Evolutionary conservation across 1,140 invertebrate genomes (phyloP).

Genomic region (Hyles euphorbiae): DNA sequence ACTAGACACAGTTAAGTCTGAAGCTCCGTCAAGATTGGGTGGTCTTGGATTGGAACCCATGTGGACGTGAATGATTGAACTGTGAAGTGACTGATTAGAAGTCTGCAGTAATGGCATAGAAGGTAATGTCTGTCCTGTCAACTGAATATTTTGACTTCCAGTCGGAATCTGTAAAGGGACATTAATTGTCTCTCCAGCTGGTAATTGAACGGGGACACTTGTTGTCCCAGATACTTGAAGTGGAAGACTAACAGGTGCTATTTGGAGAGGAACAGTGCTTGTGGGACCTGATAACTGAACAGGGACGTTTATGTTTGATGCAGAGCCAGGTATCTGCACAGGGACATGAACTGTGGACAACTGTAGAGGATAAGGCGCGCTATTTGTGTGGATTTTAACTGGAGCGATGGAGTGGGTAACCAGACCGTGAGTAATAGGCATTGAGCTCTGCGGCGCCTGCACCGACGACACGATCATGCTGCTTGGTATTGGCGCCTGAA

Average conservation of each 20-base stretch:
- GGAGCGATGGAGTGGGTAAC: conserved; percentile 65
- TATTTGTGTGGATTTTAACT: conserved; percentile 61
- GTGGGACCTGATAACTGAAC: conserved; percentile 55
- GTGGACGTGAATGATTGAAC: conserved; percentile 66
- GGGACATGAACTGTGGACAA: conserved; percentile 67
- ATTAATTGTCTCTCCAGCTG: conserved; percentile 68
- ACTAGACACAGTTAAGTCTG: conserved; percentile 52
- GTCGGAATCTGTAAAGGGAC: conserved; percentile 64
- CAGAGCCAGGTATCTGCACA: conserved; percentile 66
- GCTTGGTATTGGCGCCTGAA: conserved; percentile 69
- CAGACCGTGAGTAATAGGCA: conserved; percentile 61
- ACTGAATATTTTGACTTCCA: conserved; percentile 56
- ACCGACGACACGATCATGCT: conserved; percentile 70
- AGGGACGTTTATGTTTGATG: conserved; percentile 65
- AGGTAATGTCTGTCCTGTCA: conserved; percentile 43
- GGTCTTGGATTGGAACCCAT: conserved; percentile 56
- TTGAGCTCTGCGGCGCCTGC: conserved; percentile 64
- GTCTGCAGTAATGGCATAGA: conserved; percentile 62
- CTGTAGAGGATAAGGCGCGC: conserved; percentile 58
- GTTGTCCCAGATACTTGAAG: conserved; percentile 63
- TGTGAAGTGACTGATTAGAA: conserved; percentile 49
- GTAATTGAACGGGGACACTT: conserved; percentile 61
- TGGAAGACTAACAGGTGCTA: conserved; percentile 58
- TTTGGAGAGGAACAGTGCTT: conserved; percentile 57
- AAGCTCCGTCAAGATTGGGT: conserved; percentile 44